These are phyloP conservation scores for Lasiurus borealis DNA, from an alignment of 2,113 vertebrate species.

Conservation along the genomic window DNA sequence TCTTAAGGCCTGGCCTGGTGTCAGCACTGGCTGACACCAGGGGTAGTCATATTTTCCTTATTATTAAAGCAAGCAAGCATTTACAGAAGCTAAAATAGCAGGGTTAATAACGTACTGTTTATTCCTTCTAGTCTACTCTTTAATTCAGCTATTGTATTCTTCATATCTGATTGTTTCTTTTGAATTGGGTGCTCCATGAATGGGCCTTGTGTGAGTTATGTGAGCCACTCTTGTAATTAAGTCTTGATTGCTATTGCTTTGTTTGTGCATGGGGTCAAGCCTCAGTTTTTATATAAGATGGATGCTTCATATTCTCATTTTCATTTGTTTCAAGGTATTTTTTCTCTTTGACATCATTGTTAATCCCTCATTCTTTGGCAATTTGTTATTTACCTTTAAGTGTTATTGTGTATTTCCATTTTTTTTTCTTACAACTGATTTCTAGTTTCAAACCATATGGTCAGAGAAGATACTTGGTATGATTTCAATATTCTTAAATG, in stretches of 20 bases:
- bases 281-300: too few species aligned
- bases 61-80: too few species aligned
- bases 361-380: background rate
- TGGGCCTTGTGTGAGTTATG: background rate
- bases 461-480: background rate
- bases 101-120: background rate
- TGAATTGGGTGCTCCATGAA: background rate
- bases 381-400: background rate
- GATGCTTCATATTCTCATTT: background rate
- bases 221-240: background rate
- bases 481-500: background rate
- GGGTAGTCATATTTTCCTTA: too few species aligned
- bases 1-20: too few species aligned
- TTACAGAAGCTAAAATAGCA: too few species aligned
- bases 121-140: background rate
- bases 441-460: background rate
- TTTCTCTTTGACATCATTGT: background rate
- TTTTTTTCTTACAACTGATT: background rate
- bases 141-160: background rate
- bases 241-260: background rate
- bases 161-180: background rate
- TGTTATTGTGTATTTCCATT: background rate
- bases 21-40: too few species aligned
- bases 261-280: background rate
- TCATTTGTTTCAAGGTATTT: background rate